A percentile compares a stretch with the other conserved stretches of the same genome.
Evolutionary conservation across 1,140 invertebrate species (phyloP).

Genomic region (Drosophila obscura): DNA sequence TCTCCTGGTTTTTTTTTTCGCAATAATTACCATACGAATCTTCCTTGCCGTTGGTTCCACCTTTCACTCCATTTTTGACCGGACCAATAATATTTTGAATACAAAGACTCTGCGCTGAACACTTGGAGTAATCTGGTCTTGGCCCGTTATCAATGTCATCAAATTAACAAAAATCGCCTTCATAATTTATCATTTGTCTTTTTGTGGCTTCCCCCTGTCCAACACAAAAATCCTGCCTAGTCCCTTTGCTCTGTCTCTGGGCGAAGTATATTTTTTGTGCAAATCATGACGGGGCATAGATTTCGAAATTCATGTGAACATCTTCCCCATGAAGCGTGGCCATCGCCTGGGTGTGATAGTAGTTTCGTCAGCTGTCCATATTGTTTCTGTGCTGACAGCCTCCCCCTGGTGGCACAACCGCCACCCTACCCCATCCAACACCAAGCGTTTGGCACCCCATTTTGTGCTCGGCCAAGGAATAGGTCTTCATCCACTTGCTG

Average conservation of each 20-base stretch:
- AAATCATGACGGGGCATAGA: slow-evolving; percentile 80
- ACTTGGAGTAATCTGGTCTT: slow-evolving; percentile 63
- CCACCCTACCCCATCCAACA: slow-evolving; percentile 1
- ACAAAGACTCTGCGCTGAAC: not conserved
- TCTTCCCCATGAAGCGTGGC: slow-evolving; percentile 44
- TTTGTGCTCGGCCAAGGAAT: not conserved
- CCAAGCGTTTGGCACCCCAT: slow-evolving; percentile 16
- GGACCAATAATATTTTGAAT: not conserved
- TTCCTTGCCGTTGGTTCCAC: too few species aligned
- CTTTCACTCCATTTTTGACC: too few species aligned
- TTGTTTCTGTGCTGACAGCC: slow-evolving; percentile 27
- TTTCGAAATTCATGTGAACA: slow-evolving; percentile 76
- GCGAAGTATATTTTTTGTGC: slow-evolving; percentile 59
- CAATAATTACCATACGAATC: too few species aligned
- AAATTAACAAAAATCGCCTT: slow-evolving; percentile 76
- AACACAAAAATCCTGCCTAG: slow-evolving; percentile 28
- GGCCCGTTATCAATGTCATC: slow-evolving; percentile 73
- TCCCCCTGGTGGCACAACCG: slow-evolving; percentile 9
- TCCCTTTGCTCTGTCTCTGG: not conserved
- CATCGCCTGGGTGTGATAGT: slow-evolving; percentile 46
- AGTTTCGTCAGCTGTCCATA: slow-evolving; percentile 79
- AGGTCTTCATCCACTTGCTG: slow-evolving; percentile 68
- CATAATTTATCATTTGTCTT: slow-evolving; percentile 79
- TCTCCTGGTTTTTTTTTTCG: too few species aligned
- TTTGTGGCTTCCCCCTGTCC: slow-evolving; percentile 38